phyloP scores from a whole-genome alignment of 2,113 vertebrate genomes.

The Columba livia region DNA sequence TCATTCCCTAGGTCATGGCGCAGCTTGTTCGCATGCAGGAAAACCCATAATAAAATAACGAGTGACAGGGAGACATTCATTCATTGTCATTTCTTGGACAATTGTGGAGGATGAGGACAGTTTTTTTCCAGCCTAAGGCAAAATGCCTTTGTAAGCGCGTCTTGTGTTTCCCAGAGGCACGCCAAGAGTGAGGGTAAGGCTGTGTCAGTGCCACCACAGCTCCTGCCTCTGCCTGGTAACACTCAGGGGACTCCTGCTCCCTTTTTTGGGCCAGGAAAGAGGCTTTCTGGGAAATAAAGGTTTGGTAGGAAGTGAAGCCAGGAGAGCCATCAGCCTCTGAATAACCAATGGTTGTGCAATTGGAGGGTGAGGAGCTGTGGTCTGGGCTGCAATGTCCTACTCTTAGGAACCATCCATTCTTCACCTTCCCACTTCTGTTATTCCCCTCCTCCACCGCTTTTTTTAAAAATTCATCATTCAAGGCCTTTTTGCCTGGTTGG shows the following conservation, averaged over 20 bases:
- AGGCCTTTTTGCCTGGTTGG: not conserved
- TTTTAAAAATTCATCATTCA: not conserved
- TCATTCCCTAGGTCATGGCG: not conserved
- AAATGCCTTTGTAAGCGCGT: not conserved
- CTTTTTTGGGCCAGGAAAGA: not conserved
- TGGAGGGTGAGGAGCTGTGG: not conserved
- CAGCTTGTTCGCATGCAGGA: not conserved
- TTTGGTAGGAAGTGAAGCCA: not conserved
- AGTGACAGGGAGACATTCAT: not conserved
- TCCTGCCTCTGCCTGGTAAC: not conserved
- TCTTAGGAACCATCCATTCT: not conserved
- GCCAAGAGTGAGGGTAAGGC: not conserved
- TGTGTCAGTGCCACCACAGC: not conserved
- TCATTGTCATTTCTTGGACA: not conserved
- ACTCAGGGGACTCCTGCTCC: not conserved
- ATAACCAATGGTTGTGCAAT: not conserved
- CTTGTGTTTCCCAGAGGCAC: not conserved
- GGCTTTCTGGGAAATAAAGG: not conserved
- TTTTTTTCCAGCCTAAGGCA: constrained; percentile 4
- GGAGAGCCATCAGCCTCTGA: not conserved
- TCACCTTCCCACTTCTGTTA: not conserved
- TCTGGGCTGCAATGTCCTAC: not conserved
- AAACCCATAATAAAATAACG: not conserved
- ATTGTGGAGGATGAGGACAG: not conserved
- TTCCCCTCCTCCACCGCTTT: not conserved